Conservation (phyloP, 2,797 vertebrate species). For the Channallabes apus region DNA sequence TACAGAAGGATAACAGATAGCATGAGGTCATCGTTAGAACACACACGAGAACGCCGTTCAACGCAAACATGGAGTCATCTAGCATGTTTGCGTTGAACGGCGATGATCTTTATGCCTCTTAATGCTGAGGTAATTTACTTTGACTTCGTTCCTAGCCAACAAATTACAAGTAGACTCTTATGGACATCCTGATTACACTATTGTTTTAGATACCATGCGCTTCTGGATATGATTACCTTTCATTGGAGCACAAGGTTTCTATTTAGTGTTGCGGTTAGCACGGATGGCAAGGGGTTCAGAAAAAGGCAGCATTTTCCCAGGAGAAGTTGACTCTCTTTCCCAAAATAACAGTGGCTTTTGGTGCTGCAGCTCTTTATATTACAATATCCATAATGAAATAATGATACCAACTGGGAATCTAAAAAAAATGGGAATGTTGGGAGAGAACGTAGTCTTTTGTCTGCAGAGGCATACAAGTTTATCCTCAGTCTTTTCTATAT, state of each 20-base stretch:
- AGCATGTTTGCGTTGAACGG: background rate
- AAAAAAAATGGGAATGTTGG: slow-evolving; percentile 10
- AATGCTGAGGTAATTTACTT: background rate
- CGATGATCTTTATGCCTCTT: background rate
- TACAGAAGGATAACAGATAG: slow-evolving; percentile 33
- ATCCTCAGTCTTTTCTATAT: background rate
- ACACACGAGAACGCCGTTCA: slow-evolving; percentile 16
- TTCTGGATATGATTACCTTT: slow-evolving; percentile 58
- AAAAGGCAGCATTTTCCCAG: slow-evolving; percentile 47
- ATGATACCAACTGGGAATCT: slow-evolving; percentile 20
- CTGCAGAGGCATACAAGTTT: background rate
- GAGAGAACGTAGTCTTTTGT: slow-evolving; percentile 5
- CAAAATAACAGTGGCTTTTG: slow-evolving; percentile 36
- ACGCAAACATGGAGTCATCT: too few species aligned
- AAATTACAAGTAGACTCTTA: slow-evolving; percentile 30
- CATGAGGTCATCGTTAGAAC: slow-evolving; percentile 16
- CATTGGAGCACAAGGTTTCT: slow-evolving; percentile 51
- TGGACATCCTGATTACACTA: slow-evolving; percentile 40
- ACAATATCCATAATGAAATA: slow-evolving; percentile 37
- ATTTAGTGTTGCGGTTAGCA: slow-evolving; percentile 48
- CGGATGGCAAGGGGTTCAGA: slow-evolving; percentile 36
- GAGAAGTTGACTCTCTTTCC: slow-evolving; percentile 41
- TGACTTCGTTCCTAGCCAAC: slow-evolving; percentile 31
- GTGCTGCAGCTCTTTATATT: slow-evolving; percentile 30
- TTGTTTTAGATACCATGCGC: slow-evolving; percentile 40